phyloP scores from a whole-genome alignment of 1,140 invertebrate genomes.

The Venustaconcha ellipsiformis region DNA sequence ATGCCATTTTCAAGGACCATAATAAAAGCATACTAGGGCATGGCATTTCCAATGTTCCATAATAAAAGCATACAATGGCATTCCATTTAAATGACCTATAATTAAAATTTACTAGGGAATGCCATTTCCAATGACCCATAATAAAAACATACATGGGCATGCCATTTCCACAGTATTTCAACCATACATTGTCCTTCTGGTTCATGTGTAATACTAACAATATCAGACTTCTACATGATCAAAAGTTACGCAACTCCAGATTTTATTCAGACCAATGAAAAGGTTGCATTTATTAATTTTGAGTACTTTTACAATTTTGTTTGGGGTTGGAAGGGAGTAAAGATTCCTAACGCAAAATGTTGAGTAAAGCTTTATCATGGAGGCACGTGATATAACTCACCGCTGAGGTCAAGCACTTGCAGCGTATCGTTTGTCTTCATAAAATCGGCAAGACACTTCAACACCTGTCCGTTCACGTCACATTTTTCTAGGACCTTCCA shows the following conservation, averaged over 20 bases:
- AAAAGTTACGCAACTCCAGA: constrained; percentile 29
- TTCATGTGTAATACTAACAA: no score
- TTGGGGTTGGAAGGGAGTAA: background rate
- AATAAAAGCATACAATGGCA: no score
- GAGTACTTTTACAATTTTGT: constrained; percentile 42
- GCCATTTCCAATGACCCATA: no score
- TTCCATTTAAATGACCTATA: no score
- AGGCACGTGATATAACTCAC: constrained; percentile 13
- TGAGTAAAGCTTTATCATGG: background rate
- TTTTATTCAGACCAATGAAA: constrained; percentile 39
- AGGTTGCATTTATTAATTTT: constrained; percentile 46
- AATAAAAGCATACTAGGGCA: no score
- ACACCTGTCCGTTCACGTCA: constrained; percentile 20
- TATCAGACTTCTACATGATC: background rate
- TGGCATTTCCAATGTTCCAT: no score
- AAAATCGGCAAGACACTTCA: constrained; percentile 29
- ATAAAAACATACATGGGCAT: no score
- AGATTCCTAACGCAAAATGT: background rate
- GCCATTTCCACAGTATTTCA: no score
- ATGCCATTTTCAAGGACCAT: no score
- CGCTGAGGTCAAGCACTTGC: constrained; percentile 32
- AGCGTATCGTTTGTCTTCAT: constrained; percentile 23
- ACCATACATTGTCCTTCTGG: no score
- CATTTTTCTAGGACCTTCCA: constrained; percentile 28
- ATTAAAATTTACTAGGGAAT: no score